phyloP scores from a whole-genome alignment of 2,113 vertebrate genomes.

The Mellivora capensis region DNA sequence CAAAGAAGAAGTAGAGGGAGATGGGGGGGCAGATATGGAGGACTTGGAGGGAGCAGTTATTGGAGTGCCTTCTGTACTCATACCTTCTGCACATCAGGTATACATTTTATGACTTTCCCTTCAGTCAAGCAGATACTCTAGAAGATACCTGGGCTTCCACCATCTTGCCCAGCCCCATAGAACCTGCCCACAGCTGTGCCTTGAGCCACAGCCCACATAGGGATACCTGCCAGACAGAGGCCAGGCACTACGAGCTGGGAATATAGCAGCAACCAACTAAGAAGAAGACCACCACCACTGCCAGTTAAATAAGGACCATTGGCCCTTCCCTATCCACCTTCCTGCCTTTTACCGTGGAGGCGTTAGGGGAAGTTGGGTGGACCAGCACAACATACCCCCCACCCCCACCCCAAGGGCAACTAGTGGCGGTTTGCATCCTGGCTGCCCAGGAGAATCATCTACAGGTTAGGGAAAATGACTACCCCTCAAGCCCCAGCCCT shows the following conservation, averaged over 20 bases:
- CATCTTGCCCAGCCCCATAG: neutral
- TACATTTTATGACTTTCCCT: neutral
- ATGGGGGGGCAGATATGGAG: too few relatives aligned
- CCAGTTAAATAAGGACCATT: neutral
- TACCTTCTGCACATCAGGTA: neutral
- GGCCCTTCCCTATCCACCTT: neutral
- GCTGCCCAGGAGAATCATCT: neutral
- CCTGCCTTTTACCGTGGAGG: neutral
- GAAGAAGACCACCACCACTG: neutral
- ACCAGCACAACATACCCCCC: rapidly evolving
- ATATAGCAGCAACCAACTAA: neutral
- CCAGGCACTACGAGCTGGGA: neutral
- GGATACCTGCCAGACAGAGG: neutral
- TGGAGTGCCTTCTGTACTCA: neutral
- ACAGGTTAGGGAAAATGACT: neutral
- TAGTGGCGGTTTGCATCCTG: neutral
- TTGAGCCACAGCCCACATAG: neutral
- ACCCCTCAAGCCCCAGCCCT: rapidly evolving
- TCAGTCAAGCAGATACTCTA: neutral
- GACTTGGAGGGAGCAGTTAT: neutral
- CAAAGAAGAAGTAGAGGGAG: neutral
- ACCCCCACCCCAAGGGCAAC: neutral
- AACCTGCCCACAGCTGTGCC: neutral
- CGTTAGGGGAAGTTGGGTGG: neutral
- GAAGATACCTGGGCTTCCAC: neutral